These are phyloP conservation scores for Orthonyx spaldingii DNA, from an alignment of 2,113 vertebrate genomes.

Conservation along the genomic window DNA sequence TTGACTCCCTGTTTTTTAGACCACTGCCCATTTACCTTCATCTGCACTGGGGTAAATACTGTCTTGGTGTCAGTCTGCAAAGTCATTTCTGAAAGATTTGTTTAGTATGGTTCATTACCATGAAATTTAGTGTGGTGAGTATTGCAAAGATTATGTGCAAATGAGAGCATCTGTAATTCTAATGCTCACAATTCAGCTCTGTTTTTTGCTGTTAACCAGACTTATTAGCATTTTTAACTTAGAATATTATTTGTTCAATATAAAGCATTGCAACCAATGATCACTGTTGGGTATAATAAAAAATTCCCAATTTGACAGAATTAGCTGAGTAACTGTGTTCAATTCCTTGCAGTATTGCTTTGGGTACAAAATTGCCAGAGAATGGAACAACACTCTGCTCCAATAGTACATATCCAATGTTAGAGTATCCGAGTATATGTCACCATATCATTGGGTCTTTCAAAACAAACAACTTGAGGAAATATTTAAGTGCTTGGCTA, in stretches of 20 bases:
- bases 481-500: neutral
- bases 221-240: neutral
- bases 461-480: neutral
- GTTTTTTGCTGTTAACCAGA: neutral
- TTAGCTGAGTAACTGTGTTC: neutral
- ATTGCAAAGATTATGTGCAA: neutral
- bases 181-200: neutral
- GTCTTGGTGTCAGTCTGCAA: neutral
- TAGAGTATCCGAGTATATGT: neutral
- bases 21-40: neutral
- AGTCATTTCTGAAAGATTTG: neutral
- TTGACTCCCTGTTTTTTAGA: neutral
- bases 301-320: neutral
- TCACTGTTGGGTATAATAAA: neutral
- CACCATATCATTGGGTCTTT: neutral
- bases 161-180: slow-evolving; percentile 9
- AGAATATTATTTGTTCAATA: neutral
- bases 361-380: neutral
- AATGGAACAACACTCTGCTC: neutral
- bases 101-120: neutral
- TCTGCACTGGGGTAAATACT: neutral
- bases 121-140: neutral
- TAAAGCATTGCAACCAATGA: neutral
- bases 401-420: neutral
- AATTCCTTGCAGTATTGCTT: neutral